Conservation (phyloP, 2,797 vertebrate genomes). For the Cuculus canorus region DNA sequence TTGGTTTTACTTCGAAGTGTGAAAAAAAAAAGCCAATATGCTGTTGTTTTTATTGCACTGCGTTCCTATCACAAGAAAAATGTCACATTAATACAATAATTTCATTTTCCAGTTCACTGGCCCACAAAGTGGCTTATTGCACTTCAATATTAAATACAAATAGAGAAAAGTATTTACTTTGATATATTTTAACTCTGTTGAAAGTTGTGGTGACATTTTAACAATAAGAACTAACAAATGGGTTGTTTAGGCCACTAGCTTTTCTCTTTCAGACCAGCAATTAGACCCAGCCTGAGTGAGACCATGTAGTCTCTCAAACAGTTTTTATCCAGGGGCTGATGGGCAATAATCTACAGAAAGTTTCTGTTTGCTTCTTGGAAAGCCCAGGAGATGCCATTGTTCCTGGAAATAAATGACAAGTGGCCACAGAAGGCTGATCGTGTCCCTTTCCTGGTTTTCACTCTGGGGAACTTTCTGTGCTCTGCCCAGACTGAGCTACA, state of each 20-base stretch:
- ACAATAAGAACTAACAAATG: not conserved
- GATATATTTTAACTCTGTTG: constrained; percentile 41
- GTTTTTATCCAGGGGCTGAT: not conserved
- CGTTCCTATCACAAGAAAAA: constrained; percentile 67
- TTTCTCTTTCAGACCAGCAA: not conserved
- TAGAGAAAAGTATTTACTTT: constrained; percentile 45
- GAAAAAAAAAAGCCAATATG: constrained; percentile 52
- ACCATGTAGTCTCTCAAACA: not conserved
- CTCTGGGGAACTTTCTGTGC: not conserved
- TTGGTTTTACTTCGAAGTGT: constrained; percentile 55
- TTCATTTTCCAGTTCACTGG: constrained; percentile 79
- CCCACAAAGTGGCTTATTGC: constrained; percentile 71
- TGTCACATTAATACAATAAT: constrained; percentile 78
- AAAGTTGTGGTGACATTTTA: constrained; percentile 23
- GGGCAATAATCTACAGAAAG: not conserved
- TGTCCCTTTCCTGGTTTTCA: not conserved
- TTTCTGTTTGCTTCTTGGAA: not conserved
- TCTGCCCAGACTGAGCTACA: not conserved
- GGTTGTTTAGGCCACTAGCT: not conserved
- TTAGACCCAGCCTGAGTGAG: not conserved
- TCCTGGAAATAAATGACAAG: not conserved
- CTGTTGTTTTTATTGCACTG: constrained; percentile 63
- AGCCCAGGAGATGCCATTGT: not conserved
- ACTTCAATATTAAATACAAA: constrained; percentile 70
- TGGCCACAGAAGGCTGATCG: not conserved